Percentiles rank a stretch among this genome's conserved stretches.
These are phyloP conservation scores for Holothuria leucospilota DNA, from an alignment of 53 echinoderm and acorn worm species.

Conservation along the genomic window DNA sequence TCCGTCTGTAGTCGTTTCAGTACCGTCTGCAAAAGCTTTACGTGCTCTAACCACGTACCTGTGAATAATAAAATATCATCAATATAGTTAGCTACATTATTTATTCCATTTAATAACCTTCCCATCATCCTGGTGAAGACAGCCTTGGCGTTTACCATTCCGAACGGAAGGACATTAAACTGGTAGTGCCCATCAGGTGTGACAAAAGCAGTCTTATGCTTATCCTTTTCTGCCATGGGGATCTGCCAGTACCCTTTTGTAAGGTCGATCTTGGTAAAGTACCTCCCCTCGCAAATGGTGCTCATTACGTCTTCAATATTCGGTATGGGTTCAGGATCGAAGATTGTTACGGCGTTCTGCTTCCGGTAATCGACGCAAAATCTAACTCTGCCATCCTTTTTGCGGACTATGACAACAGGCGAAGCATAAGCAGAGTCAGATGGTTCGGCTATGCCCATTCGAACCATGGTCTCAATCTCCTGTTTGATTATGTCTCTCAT, in stretches of 20 bases:
- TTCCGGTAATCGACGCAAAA: too few relatives aligned
- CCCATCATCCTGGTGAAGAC: too few relatives aligned
- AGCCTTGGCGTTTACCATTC: conserved; percentile 62
- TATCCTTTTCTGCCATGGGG: conserved; percentile 30
- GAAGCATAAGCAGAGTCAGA: neutral
- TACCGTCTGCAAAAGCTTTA: too few relatives aligned
- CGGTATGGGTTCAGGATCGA: conserved; percentile 69
- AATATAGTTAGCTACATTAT: conserved; percentile 55
- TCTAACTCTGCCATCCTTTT: too few relatives aligned
- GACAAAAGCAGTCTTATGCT: too few relatives aligned
- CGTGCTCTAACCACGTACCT: too few relatives aligned
- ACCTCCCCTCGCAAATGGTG: conserved; percentile 10
- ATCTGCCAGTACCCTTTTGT: conserved; percentile 78
- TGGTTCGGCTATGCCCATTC: conserved; percentile 25
- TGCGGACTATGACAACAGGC: too few relatives aligned
- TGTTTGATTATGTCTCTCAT: neutral
- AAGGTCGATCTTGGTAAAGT: conserved; percentile 58
- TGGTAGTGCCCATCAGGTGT: conserved; percentile 49
- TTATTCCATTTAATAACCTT: neutral
- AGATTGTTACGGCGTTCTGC: neutral
- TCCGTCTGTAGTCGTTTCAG: neutral
- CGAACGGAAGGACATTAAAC: conserved; percentile 63
- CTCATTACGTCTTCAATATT: conserved; percentile 49
- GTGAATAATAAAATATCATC: too few relatives aligned
- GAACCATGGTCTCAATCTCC: neutral